Conservation (phyloP, 2,113 vertebrate genomes). For the Catharus minimus region DNA sequence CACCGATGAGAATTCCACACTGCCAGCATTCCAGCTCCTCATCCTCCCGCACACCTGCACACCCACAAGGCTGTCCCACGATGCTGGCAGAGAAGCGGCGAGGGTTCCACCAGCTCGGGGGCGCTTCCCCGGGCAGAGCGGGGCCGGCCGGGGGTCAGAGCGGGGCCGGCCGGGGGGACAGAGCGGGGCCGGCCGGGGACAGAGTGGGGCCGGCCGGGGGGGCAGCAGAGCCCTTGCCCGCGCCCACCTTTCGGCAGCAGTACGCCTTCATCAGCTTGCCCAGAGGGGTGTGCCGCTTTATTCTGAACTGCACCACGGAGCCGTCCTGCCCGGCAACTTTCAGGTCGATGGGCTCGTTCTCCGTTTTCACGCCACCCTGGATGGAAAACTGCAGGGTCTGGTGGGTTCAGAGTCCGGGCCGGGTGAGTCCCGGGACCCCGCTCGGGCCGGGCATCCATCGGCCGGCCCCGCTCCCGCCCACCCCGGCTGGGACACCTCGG, state of each 20-base stretch:
- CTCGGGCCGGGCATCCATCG: neutral
- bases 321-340: constrained; percentile 93
- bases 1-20: no score
- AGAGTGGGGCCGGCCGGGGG: no score
- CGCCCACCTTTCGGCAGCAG: constrained; percentile 90
- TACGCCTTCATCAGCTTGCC: constrained; percentile 96
- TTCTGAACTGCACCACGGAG: constrained; percentile 93
- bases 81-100: neutral
- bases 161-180: no score
- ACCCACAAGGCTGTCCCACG: fast-evolving
- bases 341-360: constrained; percentile 93
- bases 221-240: neutral
- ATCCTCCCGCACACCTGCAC: neutral
- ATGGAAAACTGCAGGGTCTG: neutral
- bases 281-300: constrained; percentile 91
- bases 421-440: neutral
- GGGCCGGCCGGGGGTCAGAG: no score
- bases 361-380: constrained; percentile 90
- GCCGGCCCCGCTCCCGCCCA: neutral
- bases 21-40: neutral
- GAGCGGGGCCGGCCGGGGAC: neutral
- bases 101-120: neutral
- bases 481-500: neutral
- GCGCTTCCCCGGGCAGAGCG: no score
- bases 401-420: neutral